Percentiles rank a stretch among this genome's conserved stretches.
phyloP scores from a whole-genome alignment of 2,113 vertebrate genomes.

The Oryzias melastigma region DNA sequence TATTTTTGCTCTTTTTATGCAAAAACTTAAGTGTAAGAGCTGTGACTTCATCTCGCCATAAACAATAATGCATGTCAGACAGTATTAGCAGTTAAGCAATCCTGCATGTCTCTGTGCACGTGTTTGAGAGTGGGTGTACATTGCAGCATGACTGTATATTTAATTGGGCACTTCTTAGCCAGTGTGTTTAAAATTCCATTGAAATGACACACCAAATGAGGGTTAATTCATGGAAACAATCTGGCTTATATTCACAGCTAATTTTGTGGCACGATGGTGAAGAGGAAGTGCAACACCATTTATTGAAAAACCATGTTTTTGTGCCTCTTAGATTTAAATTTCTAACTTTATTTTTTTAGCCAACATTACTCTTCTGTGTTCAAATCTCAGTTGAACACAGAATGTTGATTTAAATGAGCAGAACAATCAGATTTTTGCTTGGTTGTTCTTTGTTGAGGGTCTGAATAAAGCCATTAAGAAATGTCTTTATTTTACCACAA shows the following conservation, averaged over 20 bases:
- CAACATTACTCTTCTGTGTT: neutral
- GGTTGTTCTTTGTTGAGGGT: constrained; percentile 7
- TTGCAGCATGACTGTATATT: constrained; percentile 52
- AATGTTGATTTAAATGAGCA: too few relatives aligned
- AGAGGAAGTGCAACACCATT: constrained; percentile 10
- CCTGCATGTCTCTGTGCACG: constrained; percentile 34
- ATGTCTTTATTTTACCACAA: constrained; percentile 32
- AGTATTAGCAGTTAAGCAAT: constrained; percentile 43
- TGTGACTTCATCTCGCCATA: constrained; percentile 14
- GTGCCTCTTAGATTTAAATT: constrained; percentile 10
- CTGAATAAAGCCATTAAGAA: constrained; percentile 4
- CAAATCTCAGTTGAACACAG: too few relatives aligned
- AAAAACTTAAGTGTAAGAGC: too few relatives aligned
- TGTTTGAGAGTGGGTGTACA: constrained; percentile 23
- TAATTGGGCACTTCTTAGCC: constrained; percentile 59
- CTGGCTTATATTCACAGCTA: constrained; percentile 44
- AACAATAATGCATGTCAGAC: constrained; percentile 29
- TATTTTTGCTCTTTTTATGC: too few relatives aligned
- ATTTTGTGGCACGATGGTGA: constrained; percentile 34
- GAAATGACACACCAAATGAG: constrained; percentile 59
- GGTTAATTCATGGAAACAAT: constrained; percentile 62
- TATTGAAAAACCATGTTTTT: constrained; percentile 3
- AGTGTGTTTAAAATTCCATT: constrained; percentile 69
- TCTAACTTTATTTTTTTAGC: constrained; percentile 6
- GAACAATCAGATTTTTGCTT: neutral